Base-by-base conservation (phyloP, 2,888 invertebrate genomes). In the Cryptus armator region DNA sequence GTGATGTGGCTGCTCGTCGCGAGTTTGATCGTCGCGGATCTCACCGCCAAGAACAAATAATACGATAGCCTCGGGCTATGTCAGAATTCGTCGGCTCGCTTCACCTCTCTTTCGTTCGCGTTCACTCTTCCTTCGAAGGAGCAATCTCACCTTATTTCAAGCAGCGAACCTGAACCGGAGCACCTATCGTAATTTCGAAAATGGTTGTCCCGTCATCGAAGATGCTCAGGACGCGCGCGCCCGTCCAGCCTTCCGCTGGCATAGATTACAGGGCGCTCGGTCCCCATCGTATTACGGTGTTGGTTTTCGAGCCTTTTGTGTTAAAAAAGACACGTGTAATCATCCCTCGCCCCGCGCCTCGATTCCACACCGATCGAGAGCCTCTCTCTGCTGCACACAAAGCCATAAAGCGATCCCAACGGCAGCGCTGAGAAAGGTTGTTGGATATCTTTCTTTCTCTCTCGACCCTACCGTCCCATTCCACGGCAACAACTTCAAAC, bases 241-340 rank as follows among this genome's bases (percentile, higher is more conserved):
- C 46, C 70, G 46, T 46, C 67, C 67, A 37, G 48, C 81, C 66
- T 82, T n/a, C 64, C 76, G 72, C 56, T 67, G 89, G 87, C 86
- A 89, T 88, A 91, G 92, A 94, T 94, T 94, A 94, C 93, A 94
- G 93, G 93, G 93, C 93, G 90, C 92, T 89, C 88, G 84, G 86
- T 87, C 87, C 86, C 92, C 92, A 91, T 91, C 93, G 92, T 92
- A 93, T 93, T 93, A 93, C 93, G 92, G 93, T 94, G 93, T 94
- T 94, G 93, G 93, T 94, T 94, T 94, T 94, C 93, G 93, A 94
- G 93, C 93, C 93, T 93, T 93, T 93, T 94, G 93, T 93, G 93
- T 93, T 93, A 93, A 93, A 86, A 93, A 93, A 93, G 93, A 93
- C 93, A 92, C 92, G 91, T 92, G 91, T 92, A 94, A 93, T 94